These are phyloP conservation scores for Sarcophaga subvicina DNA, from an alignment of 2,888 invertebrate species.

Conservation along the genomic window DNA sequence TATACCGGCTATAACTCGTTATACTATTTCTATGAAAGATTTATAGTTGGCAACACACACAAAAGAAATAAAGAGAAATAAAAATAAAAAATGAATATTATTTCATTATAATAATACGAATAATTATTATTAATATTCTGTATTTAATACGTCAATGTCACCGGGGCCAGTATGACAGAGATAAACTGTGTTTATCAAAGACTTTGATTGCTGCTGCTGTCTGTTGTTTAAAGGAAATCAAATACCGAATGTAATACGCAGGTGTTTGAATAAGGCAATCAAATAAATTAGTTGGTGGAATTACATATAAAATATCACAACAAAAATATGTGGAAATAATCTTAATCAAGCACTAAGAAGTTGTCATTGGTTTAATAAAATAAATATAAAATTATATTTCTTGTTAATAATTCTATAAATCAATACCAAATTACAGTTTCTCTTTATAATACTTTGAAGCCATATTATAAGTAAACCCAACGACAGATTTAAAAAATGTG, in stretches of 20 bases:
- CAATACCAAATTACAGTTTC: too few relatives aligned
- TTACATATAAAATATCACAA: too few relatives aligned
- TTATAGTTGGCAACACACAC: not conserved
- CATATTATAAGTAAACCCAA: too few relatives aligned
- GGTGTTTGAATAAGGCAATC: slow-evolving; percentile 16
- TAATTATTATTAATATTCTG: slow-evolving; percentile 40
- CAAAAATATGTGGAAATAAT: too few relatives aligned
- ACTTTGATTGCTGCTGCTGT: not conserved
- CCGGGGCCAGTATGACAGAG: slow-evolving; percentile 28
- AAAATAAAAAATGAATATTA: not conserved
- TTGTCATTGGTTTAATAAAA: too few relatives aligned
- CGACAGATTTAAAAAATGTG: too few relatives aligned
- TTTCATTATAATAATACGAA: not conserved
- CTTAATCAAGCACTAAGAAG: too few relatives aligned
- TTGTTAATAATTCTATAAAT: too few relatives aligned
- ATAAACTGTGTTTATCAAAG: slow-evolving; percentile 39
- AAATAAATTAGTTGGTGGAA: too few relatives aligned
- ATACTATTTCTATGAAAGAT: slow-evolving; percentile 3
- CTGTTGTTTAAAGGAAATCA: slow-evolving; percentile 18
- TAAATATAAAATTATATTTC: too few relatives aligned
- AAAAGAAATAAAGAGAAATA: not conserved
- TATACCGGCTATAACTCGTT: not conserved
- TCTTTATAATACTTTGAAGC: too few relatives aligned
- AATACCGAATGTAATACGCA: not conserved
- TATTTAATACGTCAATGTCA: slow-evolving; percentile 51